Base-by-base conservation (phyloP, 92 coral and sea anemone species). In the Scolanthus callimorphus region DNA sequence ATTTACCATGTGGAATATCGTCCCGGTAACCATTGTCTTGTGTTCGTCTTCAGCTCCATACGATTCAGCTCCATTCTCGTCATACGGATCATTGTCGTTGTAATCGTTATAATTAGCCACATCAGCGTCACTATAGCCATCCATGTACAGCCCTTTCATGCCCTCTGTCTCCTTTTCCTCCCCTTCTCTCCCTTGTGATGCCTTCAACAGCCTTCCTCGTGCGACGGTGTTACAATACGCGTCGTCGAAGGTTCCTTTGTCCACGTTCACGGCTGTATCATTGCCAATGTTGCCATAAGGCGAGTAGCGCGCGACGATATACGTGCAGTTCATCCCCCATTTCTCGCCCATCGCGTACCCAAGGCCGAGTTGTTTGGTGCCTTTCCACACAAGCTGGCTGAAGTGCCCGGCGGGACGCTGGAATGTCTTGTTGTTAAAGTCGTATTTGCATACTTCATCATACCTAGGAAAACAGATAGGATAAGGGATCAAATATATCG, bases 371-470 rank as follows among this genome's bases (percentile, higher is more conserved):
- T 82, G 89, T 2, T 57, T 58, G 6, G 90, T 79, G 0, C 89
- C 74, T 55, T 91, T 91, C 97, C 97, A 91, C 22, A 91, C 86
- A 22, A 91, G 65, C 56, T 91, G 96, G 9, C 89, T 83, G 67
- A 91, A 91, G 53, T 91, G 97, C 10, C 97, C 97, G 2, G 96
- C 81, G 3, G 81, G 90, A 46, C 82, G 85, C 30, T 85, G 90
- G 52, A 78, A 83, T 3, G 96, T 80, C 25, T 78, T 74, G 51
- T 87, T 69, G 20, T 39, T 80, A 73, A 91, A 88, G 56, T 91
- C 82, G 69, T 91, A 89, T 22, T 74, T 89, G 59, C 97, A 91
- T 2, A 91, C 96, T 47, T 91, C 97, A 27, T 83, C 96, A 49
- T 91, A 91, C 97, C 97, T 91, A 59, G 0, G 61, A 39, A 13